Percentiles rank a stretch among this genome's conserved stretches.
Conservation (phyloP, 2,888 invertebrate genomes). For the Priocnemis perturbator region DNA sequence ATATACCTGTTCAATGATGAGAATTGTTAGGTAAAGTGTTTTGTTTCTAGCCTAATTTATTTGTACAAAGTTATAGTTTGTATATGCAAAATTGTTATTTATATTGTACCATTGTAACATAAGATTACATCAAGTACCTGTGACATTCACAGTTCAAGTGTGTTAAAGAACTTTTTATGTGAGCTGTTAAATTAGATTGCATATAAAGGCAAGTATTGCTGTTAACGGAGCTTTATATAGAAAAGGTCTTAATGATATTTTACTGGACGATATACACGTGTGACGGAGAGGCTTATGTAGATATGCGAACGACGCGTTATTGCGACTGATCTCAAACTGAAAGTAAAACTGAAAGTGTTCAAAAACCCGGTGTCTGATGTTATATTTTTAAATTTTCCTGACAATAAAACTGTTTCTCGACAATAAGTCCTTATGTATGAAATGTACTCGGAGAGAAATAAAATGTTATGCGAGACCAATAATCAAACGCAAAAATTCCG, state of each 20-base stretch:
- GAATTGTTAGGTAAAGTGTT: slow-evolving; percentile 27
- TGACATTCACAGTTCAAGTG: slow-evolving; percentile 39
- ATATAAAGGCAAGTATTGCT: background rate
- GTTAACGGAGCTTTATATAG: background rate
- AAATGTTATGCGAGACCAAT: background rate
- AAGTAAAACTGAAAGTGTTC: slow-evolving; percentile 6
- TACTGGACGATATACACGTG: no score
- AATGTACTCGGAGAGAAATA: background rate
- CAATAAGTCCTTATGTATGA: background rate
- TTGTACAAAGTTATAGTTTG: slow-evolving; percentile 29
- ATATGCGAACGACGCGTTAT: no score
- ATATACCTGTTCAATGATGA: slow-evolving; percentile 40
- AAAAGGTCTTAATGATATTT: background rate
- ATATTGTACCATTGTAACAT: slow-evolving; percentile 23
- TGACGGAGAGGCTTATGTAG: background rate
- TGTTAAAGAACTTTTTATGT: background rate
- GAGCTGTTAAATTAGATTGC: background rate
- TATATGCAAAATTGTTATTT: slow-evolving; percentile 22
- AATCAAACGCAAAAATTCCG: no score
- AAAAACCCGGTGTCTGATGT: background rate
- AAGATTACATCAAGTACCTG: slow-evolving; percentile 14
- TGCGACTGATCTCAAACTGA: slow-evolving; percentile 6
- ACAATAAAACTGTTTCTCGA: slow-evolving; percentile 10
- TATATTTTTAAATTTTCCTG: slow-evolving; percentile 1
- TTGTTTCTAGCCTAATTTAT: slow-evolving; percentile 44